Conservation (phyloP, 2,888 invertebrate genomes). For the Calliscelio sp. region DNA sequence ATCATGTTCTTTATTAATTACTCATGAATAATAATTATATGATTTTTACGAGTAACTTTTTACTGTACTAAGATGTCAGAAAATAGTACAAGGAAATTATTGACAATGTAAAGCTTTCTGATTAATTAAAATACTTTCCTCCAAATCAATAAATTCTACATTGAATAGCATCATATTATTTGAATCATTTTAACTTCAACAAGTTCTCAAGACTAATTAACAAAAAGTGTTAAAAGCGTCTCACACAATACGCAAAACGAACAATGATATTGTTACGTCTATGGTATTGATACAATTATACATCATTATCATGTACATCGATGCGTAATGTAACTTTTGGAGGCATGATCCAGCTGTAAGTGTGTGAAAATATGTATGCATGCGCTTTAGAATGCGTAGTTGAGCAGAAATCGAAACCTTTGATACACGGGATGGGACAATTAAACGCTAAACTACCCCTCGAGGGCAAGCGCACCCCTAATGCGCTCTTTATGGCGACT, state of each 20-base stretch:
- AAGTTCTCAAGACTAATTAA: not conserved
- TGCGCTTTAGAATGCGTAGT: slow-evolving; percentile 80
- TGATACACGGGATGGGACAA: slow-evolving; percentile 85
- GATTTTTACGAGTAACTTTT: too few relatives aligned
- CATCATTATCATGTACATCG: slow-evolving; percentile 65
- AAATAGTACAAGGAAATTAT: too few relatives aligned
- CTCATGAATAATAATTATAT: too few relatives aligned
- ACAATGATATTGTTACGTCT: slow-evolving; percentile 21
- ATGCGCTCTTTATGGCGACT: slow-evolving; percentile 86
- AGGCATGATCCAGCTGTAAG: slow-evolving; percentile 60
- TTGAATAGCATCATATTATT: too few relatives aligned
- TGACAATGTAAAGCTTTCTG: too few relatives aligned
- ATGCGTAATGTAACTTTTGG: slow-evolving; percentile 67
- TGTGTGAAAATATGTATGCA: slow-evolving; percentile 74
- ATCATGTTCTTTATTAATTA: too few relatives aligned
- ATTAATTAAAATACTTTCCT: too few relatives aligned
- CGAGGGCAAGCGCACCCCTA: slow-evolving; percentile 84
- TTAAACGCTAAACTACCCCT: slow-evolving; percentile 86
- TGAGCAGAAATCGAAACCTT: slow-evolving; percentile 85
- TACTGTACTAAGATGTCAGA: too few relatives aligned
- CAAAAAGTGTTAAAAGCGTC: slow-evolving; percentile 24
- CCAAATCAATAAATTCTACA: too few relatives aligned
- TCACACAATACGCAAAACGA: slow-evolving; percentile 6
- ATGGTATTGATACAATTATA: slow-evolving; percentile 58
- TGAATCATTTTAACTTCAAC: too few relatives aligned